Evolutionary conservation across 2,888 invertebrate species (phyloP), one percentile per base, ranked within the genome.

Genomic region (Plagodis pulveraria): DNA sequence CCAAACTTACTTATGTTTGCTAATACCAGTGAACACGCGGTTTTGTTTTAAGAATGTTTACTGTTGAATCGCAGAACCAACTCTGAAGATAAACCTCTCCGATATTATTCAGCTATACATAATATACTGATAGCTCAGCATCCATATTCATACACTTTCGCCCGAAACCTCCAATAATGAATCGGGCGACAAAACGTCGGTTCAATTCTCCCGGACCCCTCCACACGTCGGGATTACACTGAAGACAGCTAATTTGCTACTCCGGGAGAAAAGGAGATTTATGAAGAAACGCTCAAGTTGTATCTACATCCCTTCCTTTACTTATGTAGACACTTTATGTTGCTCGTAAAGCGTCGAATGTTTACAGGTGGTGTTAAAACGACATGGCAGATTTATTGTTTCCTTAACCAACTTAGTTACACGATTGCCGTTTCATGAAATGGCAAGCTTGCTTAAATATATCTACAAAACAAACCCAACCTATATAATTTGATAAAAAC

Each of bases 181-280:
- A 63, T 48, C 44, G 36, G 51, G 63, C 63, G 68, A 65, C 66
- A 66, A 62, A 62, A 59, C 58, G 61, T 51, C 57, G 58, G 53
- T 58, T 53, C 59, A 53, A 54, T 60, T 58, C 60, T 35, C 50
- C 50, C 54, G 62, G 52, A 54, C 62, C 63, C 73, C 64, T 67
- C 54, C 63, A 50, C 70, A 71, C 67, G 65, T 67, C 58, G 70
- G 74, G 73, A 77, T 78, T 78, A 75, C 62, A 0, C 10, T 40
- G 59, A 67, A 70, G 77, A 74, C 71, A 70, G 71, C 66, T 71
- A 74, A 78, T 78, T 76, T 72, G 71, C 66, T 68, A 58, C 60
- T 68, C 68, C 66, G 46, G 49, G 53, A 48, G 11, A 44, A 36
- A 43, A 47, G n/a, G 42, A 58, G 58, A 62, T 62, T 62, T 62